These are phyloP conservation scores for Knipowitschia caucasica DNA, from an alignment of 2,797 vertebrate species.

Conservation along the genomic window DNA sequence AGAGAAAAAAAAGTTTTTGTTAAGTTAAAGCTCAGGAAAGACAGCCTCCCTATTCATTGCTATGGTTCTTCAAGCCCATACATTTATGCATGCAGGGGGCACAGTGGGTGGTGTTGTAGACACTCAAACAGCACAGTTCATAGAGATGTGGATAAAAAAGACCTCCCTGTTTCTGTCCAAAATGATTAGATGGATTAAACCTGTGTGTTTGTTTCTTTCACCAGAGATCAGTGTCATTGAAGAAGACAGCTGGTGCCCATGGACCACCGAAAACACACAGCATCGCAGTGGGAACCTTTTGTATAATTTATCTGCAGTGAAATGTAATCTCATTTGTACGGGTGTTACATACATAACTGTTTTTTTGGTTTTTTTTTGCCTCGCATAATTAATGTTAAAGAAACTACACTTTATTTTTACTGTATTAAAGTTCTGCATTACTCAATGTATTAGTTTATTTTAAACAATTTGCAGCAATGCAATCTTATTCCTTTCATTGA, in stretches of 20 bases:
- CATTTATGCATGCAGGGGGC: conserved; percentile 3
- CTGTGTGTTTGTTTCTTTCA: conserved; percentile 31
- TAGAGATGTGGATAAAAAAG: conserved; percentile 14
- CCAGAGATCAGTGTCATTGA: conserved; percentile 49
- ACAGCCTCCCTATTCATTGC: conserved; percentile 24
- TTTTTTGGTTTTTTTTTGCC: too few species aligned
- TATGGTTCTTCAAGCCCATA: conserved; percentile 11
- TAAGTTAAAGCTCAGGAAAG: conserved; percentile 36
- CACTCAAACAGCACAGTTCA: conserved; percentile 15
- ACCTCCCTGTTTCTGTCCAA: conserved; percentile 25
- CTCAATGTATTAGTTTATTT: too few species aligned
- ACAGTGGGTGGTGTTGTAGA: conserved; percentile 4
- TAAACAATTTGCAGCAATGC: too few species aligned
- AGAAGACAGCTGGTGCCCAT: conserved; percentile 40
- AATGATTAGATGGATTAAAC: conserved; percentile 39
- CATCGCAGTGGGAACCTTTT: conserved; percentile 34
- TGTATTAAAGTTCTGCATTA: too few species aligned
- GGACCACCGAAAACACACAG: conserved; percentile 36
- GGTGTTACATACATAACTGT: conserved; percentile 5
- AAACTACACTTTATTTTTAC: background rate
- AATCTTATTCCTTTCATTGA: too few species aligned
- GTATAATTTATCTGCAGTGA: conserved; percentile 29
- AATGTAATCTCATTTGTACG: conserved; percentile 32
- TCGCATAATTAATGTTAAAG: too few species aligned
- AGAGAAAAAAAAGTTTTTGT: conserved; percentile 25